Evolutionary conservation across 2,113 vertebrate genomes (phyloP), one percentile per base, ranked within the genome.

Genomic region (Fregata magnificens): DNA sequence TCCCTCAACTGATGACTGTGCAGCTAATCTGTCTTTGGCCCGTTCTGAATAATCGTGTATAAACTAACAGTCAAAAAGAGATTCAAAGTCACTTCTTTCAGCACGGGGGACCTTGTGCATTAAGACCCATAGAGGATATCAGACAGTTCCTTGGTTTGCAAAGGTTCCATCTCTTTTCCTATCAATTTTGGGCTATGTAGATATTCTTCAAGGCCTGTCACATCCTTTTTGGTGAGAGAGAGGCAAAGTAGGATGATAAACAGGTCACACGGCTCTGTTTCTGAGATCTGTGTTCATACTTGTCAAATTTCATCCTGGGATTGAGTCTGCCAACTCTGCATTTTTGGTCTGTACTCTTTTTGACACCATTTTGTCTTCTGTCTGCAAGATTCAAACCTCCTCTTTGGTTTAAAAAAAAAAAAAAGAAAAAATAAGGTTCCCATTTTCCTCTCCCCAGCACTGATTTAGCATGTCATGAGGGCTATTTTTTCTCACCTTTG

Each of bases 401-500:
- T 38, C 8, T 44, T 34, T 9, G 13, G 6, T 42, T 29, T 29
- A 36, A n/a, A 55, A 21, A 32, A 5, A 25, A 13, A 26, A 16
- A 7, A 62, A 34, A 15, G 6, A 13, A 44, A 21, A 1, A 38
- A 49, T 6, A 52, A 76, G 6, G 18, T 58, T 73, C 17, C 47
- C 19, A 56, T 84, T 91, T 86, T 78, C 24, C 11, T 53, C 45
- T 44, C 49, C 86, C 31, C 53, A 74, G 53, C 63, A 73, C 67
- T 61, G 40, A 90, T 81, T 83, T 86, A 88, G 58, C 67, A 90
- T 65, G 71, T 88, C 71, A 66, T 24, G 45, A 77, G 40, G 58
- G 53, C 72, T 92, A 69, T 53, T 93, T 95, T 86, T 83, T 56
- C 82, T 93, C 50, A 86, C 86, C 63, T 96, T 86, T 92, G 38